These are phyloP conservation scores for Crypturellus undulatus DNA, from an alignment of 2,113 vertebrate species.

Conservation along the genomic window DNA sequence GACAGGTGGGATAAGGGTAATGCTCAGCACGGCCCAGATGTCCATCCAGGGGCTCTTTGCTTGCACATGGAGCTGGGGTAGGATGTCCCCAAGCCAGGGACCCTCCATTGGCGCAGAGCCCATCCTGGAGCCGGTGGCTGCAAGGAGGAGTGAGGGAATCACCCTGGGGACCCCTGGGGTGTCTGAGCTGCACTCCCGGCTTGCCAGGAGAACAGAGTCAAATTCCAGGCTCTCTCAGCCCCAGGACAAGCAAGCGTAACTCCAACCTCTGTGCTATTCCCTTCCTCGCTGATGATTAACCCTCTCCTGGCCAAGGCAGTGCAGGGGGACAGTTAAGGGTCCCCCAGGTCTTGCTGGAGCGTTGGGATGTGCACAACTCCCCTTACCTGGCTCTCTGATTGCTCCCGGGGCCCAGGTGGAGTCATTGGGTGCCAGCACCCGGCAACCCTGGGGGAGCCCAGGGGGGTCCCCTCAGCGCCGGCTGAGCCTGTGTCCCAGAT, in stretches of 20 bases:
- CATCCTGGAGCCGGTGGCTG: background rate
- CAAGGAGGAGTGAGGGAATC: background rate
- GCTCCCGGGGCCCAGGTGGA: background rate
- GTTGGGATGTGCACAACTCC: background rate
- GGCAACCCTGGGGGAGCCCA: background rate
- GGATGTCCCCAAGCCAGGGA: background rate
- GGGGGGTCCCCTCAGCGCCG: background rate
- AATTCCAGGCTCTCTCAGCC: background rate
- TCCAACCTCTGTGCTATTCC: background rate
- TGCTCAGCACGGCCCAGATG: background rate
- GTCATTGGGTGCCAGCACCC: background rate
- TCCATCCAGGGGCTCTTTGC: background rate
- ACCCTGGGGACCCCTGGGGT: background rate
- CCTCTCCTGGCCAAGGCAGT: background rate
- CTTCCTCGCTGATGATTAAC: background rate
- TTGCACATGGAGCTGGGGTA: background rate
- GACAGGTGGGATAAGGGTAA: background rate
- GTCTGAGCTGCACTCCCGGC: background rate
- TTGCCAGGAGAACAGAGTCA: background rate
- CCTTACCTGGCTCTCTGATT: background rate
- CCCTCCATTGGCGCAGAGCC: background rate
- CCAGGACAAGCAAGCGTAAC: background rate
- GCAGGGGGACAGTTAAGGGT: fast-evolving
- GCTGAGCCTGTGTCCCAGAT: background rate
- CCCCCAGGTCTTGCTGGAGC: background rate